phyloP scores from a whole-genome alignment of 2,797 vertebrate species.

The Falco berigora region DNA sequence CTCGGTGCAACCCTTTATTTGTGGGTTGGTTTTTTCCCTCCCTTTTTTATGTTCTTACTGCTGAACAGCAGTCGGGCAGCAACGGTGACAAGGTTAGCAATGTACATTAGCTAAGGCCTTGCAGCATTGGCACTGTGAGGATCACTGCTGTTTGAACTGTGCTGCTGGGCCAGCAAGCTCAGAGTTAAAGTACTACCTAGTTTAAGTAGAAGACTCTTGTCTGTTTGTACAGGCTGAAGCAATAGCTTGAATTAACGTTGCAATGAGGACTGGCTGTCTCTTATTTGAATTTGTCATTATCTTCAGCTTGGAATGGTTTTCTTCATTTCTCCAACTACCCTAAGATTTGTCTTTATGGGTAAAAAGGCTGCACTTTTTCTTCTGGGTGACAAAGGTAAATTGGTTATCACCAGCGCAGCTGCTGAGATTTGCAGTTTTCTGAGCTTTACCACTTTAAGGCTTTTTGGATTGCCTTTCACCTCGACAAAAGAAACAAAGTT shows the following conservation, averaged over 20 bases:
- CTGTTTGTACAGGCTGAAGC: neutral
- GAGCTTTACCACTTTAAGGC: neutral
- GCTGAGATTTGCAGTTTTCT: neutral
- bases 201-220: neutral
- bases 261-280: neutral
- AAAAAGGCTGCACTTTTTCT: neutral
- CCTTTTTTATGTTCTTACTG: neutral
- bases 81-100: neutral
- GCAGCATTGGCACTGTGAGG: neutral
- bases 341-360: neutral
- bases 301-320: neutral
- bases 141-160: neutral
- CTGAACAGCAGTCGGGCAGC: neutral
- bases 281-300: neutral
- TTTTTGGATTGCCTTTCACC: neutral
- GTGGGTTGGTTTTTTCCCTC: neutral
- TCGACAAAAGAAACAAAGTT: neutral
- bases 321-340: neutral
- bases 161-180: neutral
- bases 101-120: neutral
- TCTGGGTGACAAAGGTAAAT: neutral
- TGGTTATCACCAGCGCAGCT: neutral
- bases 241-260: neutral
- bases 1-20: neutral
- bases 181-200: neutral